These are phyloP conservation scores for Drosophila ochracea DNA, from an alignment of 2,888 invertebrate species.

Conservation along the genomic window DNA sequence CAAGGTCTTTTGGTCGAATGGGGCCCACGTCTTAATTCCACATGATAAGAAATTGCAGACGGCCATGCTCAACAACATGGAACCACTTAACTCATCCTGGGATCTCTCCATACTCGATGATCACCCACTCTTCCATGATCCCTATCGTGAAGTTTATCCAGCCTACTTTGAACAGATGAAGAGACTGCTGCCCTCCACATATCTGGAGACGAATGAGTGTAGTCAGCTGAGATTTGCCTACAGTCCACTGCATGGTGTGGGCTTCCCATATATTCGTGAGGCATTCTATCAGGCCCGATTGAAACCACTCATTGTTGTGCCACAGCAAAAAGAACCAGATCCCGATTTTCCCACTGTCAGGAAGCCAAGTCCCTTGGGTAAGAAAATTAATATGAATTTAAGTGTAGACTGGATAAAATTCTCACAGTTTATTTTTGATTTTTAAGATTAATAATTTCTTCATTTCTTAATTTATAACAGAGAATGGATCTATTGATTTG, in stretches of 20 bases:
- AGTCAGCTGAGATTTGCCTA: constrained; percentile 91
- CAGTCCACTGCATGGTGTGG: constrained; percentile 99
- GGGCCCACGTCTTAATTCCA: constrained; percentile 96
- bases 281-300: constrained; percentile 92
- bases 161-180: constrained; percentile 89
- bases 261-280: constrained; percentile 91
- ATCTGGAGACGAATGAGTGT: constrained; percentile 87
- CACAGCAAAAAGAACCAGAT: constrained; percentile 93
- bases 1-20: constrained; percentile 98
- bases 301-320: constrained; percentile 85
- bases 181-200: constrained; percentile 86
- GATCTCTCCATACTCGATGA: constrained; percentile 87
- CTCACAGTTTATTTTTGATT: not conserved
- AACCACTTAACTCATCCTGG: constrained; percentile 94
- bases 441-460: constrained; percentile 86
- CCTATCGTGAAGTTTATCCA: constrained; percentile 88
- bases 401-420: not conserved
- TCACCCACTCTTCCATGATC: constrained; percentile 88
- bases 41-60: constrained; percentile 94
- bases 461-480: constrained; percentile 86
- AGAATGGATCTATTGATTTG: constrained; percentile 91
- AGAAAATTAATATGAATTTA: not conserved
- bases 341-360: constrained; percentile 98
- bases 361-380: constrained; percentile 96
- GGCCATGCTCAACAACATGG: constrained; percentile 90